These are phyloP conservation scores for Araneus ventricosus DNA, from an alignment of 1,140 invertebrate species.

Conservation along the genomic window DNA sequence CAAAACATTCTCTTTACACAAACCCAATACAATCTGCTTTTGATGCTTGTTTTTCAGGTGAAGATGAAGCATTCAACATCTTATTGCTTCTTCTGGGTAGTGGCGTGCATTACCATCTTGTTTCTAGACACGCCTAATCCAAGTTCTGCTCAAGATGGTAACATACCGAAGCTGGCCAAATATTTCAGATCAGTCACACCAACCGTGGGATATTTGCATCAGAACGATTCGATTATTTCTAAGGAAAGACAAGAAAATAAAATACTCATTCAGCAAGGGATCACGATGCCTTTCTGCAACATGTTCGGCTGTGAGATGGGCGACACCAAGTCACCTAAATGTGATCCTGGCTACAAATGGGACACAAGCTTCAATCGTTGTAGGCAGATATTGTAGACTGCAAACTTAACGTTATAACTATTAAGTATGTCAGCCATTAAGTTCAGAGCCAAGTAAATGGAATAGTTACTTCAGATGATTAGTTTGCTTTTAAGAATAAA, in stretches of 20 bases:
- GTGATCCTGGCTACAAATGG: not conserved
- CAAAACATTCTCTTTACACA: too few relatives aligned
- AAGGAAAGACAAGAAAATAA: not conserved
- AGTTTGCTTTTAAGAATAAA: too few relatives aligned
- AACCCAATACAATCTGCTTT: too few relatives aligned
- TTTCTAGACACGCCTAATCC: not conserved
- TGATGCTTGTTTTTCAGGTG: not conserved
- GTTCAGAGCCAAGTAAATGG: too few relatives aligned
- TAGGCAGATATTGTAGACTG: not conserved
- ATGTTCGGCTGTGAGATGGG: not conserved
- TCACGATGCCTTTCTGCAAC: not conserved
- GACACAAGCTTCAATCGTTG: not conserved
- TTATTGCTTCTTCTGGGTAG: not conserved
- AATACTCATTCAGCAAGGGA: not conserved
- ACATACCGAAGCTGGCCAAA: not conserved
- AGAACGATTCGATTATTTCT: too few relatives aligned
- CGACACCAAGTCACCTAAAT: not conserved
- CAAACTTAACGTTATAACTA: too few relatives aligned
- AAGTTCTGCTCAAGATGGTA: not conserved
- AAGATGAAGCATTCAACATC: not conserved
- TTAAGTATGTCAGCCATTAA: too few relatives aligned
- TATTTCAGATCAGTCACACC: not conserved
- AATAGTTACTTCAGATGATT: too few relatives aligned
- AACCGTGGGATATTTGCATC: too few relatives aligned
- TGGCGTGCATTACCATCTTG: not conserved